These are phyloP conservation scores for Drosophila baimaii DNA, from an alignment of 1,140 invertebrate genomes.

Conservation along the genomic window DNA sequence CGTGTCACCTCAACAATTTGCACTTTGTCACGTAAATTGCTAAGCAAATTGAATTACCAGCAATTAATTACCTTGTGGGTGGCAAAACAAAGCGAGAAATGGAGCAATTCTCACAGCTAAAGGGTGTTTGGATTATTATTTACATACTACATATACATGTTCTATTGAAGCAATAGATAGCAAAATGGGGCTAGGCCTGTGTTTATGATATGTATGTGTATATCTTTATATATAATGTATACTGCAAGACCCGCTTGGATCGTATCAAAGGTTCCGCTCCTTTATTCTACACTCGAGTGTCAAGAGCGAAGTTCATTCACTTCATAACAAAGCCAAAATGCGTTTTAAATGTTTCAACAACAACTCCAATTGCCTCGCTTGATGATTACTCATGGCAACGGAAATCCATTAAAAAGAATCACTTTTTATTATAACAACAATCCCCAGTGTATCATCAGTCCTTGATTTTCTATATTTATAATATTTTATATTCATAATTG, in stretches of 20 bases:
- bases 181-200: conserved; percentile 7
- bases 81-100: conserved; percentile 18
- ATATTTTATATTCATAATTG: conserved; percentile 5
- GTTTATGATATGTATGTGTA: conserved; percentile 11
- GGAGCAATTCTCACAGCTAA: conserved; percentile 25
- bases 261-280: conserved; percentile 6
- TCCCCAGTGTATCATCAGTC: background rate
- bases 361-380: background rate
- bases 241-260: conserved; percentile 1
- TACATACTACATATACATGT: conserved; percentile 26
- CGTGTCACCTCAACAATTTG: conserved; percentile 48
- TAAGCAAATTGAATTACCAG: conserved; percentile 35
- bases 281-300: conserved; percentile 17
- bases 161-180: conserved; percentile 28
- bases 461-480: background rate
- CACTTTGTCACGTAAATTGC: conserved; percentile 33
- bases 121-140: conserved; percentile 7
- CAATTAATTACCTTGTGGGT: conserved; percentile 30
- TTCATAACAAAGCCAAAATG: conserved; percentile 44
- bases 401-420: conserved; percentile 28
- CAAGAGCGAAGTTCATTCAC: conserved; percentile 41
- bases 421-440: conserved; percentile 1
- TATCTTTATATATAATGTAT: conserved; percentile 10
- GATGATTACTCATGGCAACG: conserved; percentile 36
- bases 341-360: conserved; percentile 31